These are phyloP conservation scores for Drosophila tripunctata DNA, from an alignment of 2,888 invertebrate genomes.

Conservation along the genomic window DNA sequence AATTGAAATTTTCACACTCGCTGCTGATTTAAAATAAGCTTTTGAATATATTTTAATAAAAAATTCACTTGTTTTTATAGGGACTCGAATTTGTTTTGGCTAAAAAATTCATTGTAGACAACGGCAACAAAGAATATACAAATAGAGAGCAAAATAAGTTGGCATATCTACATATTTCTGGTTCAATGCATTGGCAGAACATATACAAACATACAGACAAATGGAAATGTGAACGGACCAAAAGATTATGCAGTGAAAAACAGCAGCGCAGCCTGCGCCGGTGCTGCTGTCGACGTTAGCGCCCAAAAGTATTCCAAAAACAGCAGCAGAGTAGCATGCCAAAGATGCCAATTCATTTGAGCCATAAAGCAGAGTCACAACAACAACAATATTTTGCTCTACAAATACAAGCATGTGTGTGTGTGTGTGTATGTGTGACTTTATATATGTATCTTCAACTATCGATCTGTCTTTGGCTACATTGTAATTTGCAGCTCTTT, in stretches of 20 bases:
- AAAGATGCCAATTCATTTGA: slow-evolving; percentile 76
- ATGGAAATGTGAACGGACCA: slow-evolving; percentile 24
- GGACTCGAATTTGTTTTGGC: not conserved
- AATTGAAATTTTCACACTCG: not conserved
- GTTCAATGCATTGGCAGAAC: slow-evolving; percentile 68
- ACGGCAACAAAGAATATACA: slow-evolving; percentile 12
- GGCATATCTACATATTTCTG: slow-evolving; percentile 76
- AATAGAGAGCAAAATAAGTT: slow-evolving; percentile 41
- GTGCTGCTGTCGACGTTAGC: not conserved
- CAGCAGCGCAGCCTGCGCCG: slow-evolving; percentile 10
- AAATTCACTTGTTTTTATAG: not conserved
- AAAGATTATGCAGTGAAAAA: slow-evolving; percentile 32
- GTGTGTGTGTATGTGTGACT: not conserved
- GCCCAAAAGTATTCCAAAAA: slow-evolving; percentile 25
- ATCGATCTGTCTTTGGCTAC: slow-evolving; percentile 52
- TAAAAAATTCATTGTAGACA: slow-evolving; percentile 14
- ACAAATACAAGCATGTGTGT: slow-evolving; percentile 17
- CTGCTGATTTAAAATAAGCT: not conserved
- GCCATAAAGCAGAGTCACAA: slow-evolving; percentile 56
- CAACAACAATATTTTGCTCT: slow-evolving; percentile 14
- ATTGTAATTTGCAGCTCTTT: slow-evolving; percentile 56
- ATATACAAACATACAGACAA: slow-evolving; percentile 17
- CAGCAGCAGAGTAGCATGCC: slow-evolving; percentile 42
- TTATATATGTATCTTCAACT: slow-evolving; percentile 26
- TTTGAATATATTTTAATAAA: not conserved